Evolutionary conservation across 1,140 invertebrate species (phyloP).

Genomic region (Dendrolimus kikuchii): DNA sequence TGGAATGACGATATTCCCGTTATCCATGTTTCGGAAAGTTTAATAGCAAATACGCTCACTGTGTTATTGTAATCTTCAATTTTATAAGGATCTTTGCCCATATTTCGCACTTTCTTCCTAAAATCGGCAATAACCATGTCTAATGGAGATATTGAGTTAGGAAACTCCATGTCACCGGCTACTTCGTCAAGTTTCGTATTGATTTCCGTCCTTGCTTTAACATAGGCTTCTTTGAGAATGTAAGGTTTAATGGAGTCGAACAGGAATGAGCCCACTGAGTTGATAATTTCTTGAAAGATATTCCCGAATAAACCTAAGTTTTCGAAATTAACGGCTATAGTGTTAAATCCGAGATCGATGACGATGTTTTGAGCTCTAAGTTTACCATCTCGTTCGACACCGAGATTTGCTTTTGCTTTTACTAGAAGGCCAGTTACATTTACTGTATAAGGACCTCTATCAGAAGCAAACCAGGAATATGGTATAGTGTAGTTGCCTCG

Average conservation of each 20-base stretch:
- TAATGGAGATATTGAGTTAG: slow-evolving; percentile 88
- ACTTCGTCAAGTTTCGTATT: slow-evolving; percentile 78
- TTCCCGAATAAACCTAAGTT: slow-evolving; percentile 83
- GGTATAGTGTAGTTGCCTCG: slow-evolving; percentile 84
- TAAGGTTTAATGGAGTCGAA: slow-evolving; percentile 91
- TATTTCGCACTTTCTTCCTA: slow-evolving; percentile 79
- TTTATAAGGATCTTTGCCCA: slow-evolving; percentile 82
- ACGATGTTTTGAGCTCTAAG: slow-evolving; percentile 83
- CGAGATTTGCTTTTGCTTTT: slow-evolving; percentile 76
- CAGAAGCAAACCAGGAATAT: slow-evolving; percentile 76
- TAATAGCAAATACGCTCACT: slow-evolving; percentile 78
- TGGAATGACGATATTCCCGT: slow-evolving; percentile 85
- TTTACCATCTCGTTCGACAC: slow-evolving; percentile 81
- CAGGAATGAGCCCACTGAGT: slow-evolving; percentile 84
- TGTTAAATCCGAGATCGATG: slow-evolving; percentile 85
- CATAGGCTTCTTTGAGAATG: slow-evolving; percentile 83
- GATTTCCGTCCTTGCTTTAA: slow-evolving; percentile 77
- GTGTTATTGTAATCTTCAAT: slow-evolving; percentile 80
- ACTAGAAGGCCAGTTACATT: slow-evolving; percentile 80
- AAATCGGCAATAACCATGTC: slow-evolving; percentile 85
- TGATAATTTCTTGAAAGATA: slow-evolving; percentile 84
- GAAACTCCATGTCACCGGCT: slow-evolving; percentile 79
- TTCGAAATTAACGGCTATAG: slow-evolving; percentile 85
- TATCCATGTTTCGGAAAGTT: slow-evolving; percentile 83
- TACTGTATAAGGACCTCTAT: slow-evolving; percentile 84